A percentile compares a stretch with the other conserved stretches of the same genome.
Conservation (phyloP, 64 coral and sea anemone genomes). For the Cladopsammia gracilis region DNA sequence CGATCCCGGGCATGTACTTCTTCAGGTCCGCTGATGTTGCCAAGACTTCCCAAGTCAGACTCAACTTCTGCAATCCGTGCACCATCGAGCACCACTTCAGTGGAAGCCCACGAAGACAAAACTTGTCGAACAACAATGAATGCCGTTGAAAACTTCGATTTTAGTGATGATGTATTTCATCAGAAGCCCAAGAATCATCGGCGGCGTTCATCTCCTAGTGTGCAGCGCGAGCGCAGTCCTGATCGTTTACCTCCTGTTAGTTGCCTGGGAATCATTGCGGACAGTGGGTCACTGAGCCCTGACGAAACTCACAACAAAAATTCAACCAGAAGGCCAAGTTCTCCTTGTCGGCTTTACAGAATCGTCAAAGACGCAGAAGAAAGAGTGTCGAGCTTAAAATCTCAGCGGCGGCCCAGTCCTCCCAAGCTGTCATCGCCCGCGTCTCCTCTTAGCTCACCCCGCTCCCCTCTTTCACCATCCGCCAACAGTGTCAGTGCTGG, state of each 20-base stretch:
- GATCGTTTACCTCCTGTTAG: conserved; percentile 30
- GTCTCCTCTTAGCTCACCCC: conserved; percentile 73
- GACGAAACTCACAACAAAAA: conserved; percentile 36
- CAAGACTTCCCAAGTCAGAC: background rate
- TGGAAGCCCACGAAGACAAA: background rate
- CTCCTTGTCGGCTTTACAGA: conserved; percentile 75
- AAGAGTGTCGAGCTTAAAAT: conserved; percentile 41
- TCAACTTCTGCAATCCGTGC: background rate
- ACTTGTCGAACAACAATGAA: background rate
- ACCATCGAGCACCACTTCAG: background rate
- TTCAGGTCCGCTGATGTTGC: background rate
- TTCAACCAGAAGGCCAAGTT: conserved; percentile 38
- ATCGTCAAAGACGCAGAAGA: conserved; percentile 86
- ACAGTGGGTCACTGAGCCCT: conserved; percentile 27
- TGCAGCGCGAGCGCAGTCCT: conserved; percentile 15
- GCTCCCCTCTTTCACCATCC: conserved; percentile 81
- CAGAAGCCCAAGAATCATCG: background rate
- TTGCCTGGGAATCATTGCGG: conserved; percentile 31
- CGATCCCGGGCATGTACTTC: conserved; percentile 42
- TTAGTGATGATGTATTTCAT: background rate
- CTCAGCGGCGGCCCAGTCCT: conserved; percentile 69
- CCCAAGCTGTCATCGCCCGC: conserved; percentile 67
- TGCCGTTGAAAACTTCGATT: conserved; percentile 29
- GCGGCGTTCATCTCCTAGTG: conserved; percentile 23
- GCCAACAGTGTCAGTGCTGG: conserved; percentile 82